Evolutionary conservation across 1,140 invertebrate genomes (phyloP), one percentile per base, ranked within the genome.

Genomic region (Dendroctonus valens): DNA sequence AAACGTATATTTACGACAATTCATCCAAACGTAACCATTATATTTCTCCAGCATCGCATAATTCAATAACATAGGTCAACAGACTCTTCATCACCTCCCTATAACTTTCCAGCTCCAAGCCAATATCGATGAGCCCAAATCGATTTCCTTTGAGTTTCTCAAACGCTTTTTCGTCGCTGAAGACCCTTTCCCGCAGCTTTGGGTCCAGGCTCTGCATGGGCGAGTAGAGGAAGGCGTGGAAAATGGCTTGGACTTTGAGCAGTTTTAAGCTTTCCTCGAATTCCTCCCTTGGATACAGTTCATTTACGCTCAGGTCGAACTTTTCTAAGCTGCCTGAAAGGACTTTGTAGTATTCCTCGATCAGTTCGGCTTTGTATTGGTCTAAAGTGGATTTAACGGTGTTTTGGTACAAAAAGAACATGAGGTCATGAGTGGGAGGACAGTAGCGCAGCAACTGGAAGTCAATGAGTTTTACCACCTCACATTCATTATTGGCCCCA

Each of bases 401-500:
- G 40, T 75, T 76, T 0, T 81, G 59, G 65, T 80, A 78, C 1
- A 83, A 51, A 0, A 82, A 70, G 7, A 77, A 74, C 5, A 78
- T 65, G 0, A 82, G 42, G 59, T 86, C 84, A 11, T 83, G 80
- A 0, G 79, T 79, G 5, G 82, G 73, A 3, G 84, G 83, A 7
- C 74, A 75, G 15, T 84, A 84, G 7, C 83, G 76, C 59, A 82
- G 66, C 9, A 81, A 69, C 68, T 85, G 84, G 59, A 83, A 82
- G 62, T 85, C 83, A 26, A 85, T 76, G 7, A 85, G 75, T 41
- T 77, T 77, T 40, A 80, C 82, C 41, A 74, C 72, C 2, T 68
- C 65, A 0, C 74, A 69, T 59, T 77, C 71, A 3, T n/a, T 26
- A 59, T 80, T 82, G 54, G 82, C 69, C 6, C 84, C 77, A 67